Evolutionary conservation across 2,113 vertebrate genomes (phyloP).

Genomic region (Thamnaconus septentrionalis): DNA sequence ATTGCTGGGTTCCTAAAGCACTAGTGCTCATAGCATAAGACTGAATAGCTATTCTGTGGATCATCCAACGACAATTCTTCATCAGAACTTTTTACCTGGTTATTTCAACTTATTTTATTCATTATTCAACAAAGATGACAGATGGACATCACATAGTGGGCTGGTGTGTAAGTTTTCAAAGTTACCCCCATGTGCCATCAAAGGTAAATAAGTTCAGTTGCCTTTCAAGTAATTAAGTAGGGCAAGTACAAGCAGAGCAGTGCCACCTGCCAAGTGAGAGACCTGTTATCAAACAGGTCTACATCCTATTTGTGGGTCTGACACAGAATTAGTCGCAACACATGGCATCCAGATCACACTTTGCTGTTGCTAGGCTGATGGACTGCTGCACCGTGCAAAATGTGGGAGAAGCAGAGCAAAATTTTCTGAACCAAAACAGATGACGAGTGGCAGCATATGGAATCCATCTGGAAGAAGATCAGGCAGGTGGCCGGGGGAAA

Average conservation of each 20-base stretch:
- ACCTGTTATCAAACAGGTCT: conserved; percentile 44
- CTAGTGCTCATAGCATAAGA: no score
- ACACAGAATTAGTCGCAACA: conserved; percentile 31
- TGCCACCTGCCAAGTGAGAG: conserved; percentile 27
- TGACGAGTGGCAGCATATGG: conserved; percentile 33
- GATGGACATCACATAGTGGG: no score
- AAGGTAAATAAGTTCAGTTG: conserved; percentile 35
- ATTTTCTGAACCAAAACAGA: conserved; percentile 5
- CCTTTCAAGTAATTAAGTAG: neutral
- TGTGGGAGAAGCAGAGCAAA: neutral
- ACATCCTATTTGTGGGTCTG: conserved; percentile 58
- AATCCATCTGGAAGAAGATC: conserved; percentile 59
- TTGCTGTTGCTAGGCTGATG: neutral
- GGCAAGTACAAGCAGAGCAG: conserved; percentile 3
- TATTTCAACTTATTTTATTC: no score
- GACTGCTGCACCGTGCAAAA: neutral
- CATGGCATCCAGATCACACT: conserved; percentile 1
- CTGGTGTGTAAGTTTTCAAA: neutral
- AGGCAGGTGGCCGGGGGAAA: conserved; percentile 32
- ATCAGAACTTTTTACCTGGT: no score
- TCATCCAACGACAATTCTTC: no score
- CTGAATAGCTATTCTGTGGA: no score
- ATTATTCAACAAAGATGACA: no score
- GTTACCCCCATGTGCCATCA: neutral
- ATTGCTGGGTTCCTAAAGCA: no score